A percentile compares a stretch with the other conserved stretches of the same genome.
These are phyloP conservation scores for Drosophila parabipectinata DNA, from an alignment of 1,140 invertebrate genomes.

Conservation along the genomic window DNA sequence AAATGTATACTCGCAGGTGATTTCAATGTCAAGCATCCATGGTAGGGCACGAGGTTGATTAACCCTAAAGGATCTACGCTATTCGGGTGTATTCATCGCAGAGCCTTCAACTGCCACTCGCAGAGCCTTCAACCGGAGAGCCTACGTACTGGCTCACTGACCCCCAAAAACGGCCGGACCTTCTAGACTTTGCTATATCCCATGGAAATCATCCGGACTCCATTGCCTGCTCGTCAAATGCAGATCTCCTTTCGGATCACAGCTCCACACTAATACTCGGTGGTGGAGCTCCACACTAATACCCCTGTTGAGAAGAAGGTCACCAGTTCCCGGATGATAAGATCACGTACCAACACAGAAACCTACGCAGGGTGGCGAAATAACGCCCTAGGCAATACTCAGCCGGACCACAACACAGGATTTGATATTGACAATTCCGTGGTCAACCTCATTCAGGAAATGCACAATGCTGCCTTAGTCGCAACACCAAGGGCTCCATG, in stretches of 20 bases:
- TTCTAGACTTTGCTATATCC: not conserved
- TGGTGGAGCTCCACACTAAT: too few species aligned
- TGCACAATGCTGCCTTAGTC: too few species aligned
- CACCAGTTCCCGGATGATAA: too few species aligned
- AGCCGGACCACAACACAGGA: too few species aligned
- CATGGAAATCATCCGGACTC: not conserved
- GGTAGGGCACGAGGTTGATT: not conserved
- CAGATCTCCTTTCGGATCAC: not conserved
- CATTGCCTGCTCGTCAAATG: not conserved
- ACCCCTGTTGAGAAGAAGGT: too few species aligned
- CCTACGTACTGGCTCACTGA: not conserved
- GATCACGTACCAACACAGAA: too few species aligned
- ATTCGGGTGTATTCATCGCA: not conserved
- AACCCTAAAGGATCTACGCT: not conserved
- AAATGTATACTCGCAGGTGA: not conserved
- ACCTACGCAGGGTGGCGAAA: too few species aligned
- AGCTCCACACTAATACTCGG: not conserved
- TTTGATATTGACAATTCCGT: too few species aligned
- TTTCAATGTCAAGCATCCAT: not conserved
- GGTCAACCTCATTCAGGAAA: too few species aligned
- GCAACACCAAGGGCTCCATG: too few species aligned
- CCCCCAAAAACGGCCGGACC: not conserved
- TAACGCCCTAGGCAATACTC: too few species aligned
- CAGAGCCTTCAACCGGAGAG: not conserved
- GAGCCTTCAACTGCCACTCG: not conserved